These are phyloP conservation scores for Drosophila paulistorum DNA, from an alignment of 1,140 invertebrate species.

Conservation along the genomic window DNA sequence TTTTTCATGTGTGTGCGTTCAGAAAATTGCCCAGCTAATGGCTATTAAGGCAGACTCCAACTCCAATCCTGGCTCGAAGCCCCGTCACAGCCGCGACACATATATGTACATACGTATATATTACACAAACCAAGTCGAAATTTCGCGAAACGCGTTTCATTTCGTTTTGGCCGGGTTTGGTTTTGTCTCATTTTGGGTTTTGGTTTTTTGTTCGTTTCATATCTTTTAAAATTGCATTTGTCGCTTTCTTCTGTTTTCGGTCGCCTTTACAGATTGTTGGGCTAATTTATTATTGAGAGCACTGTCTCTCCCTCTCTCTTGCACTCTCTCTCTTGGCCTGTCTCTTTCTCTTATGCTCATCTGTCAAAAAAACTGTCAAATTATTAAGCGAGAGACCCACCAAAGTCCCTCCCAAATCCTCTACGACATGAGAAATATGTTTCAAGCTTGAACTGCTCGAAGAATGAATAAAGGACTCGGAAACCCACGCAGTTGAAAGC, in stretches of 20 bases:
- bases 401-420: neutral
- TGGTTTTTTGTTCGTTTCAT: neutral
- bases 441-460: constrained; percentile 19
- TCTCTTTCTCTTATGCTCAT: constrained; percentile 43
- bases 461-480: constrained; percentile 7
- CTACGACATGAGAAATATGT: constrained; percentile 63
- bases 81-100: constrained; percentile 15
- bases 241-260: constrained; percentile 42
- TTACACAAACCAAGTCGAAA: constrained; percentile 14
- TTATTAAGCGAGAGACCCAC: constrained; percentile 66
- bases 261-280: constrained; percentile 67
- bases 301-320: constrained; percentile 9
- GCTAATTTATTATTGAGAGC: constrained; percentile 72
- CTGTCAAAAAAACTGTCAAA: constrained; percentile 74
- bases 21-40: constrained; percentile 72
- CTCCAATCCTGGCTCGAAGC: constrained; percentile 15
- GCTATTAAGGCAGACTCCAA: constrained; percentile 67
- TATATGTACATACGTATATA: neutral
- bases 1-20: constrained; percentile 63
- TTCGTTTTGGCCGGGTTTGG: constrained; percentile 44
- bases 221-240: constrained; percentile 52
- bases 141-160: constrained; percentile 42
- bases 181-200: constrained; percentile 28
- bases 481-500: constrained; percentile 15
- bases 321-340: neutral